Base-by-base conservation (phyloP, 2,888 invertebrate species). In the Zhuqinia jingwanae region DNA sequence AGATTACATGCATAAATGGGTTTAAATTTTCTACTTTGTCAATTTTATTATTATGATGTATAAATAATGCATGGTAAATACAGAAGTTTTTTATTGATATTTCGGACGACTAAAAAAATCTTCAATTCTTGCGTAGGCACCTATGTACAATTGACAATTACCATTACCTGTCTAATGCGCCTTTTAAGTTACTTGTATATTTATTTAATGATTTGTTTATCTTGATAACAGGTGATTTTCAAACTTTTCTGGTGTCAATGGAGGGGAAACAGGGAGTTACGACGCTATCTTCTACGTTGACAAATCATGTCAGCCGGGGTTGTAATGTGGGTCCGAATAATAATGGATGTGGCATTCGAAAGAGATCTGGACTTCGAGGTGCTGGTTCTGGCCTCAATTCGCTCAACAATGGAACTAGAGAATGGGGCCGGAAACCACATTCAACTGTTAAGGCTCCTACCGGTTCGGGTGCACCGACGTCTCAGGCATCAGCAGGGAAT, bases 381-480 rank as follows among this genome's bases (percentile, higher is more conserved):
- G 96, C 96, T 76, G 79, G 85, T 79, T 79, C 85, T 53, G 96
- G 96, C 85, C 96, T 96, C 93, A 96, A 95, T 93, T 96, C 96
- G 63, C 94, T 96, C 91, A 96, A 95, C 92, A 95, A 94, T 90
- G 93, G 93, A 78, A 95, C 96, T 85, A 94, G 95, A 85, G 96
- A 95, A 90, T 96, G 96, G 96, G 96, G 96, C 36, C 86, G 76
- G n/a, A 95, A 95, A 88, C 95, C 96, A 70, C 96, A 95, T 81
- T 93, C 95, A 56, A 94, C 95, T 91, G 76, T 88, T 53, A 95
- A 95, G 92, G 93, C 94, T 90, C 88, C 89, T 70, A 93, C 88
- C 93, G 94, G 91, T 94, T 94, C 94, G 94, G 94, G 90, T 92
- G 93, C 88, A 91, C 92, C 81, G 91, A 92, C 89, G 85, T 81